Base-by-base conservation (phyloP, 2,888 invertebrate species). In the Gryllus longicercus region DNA sequence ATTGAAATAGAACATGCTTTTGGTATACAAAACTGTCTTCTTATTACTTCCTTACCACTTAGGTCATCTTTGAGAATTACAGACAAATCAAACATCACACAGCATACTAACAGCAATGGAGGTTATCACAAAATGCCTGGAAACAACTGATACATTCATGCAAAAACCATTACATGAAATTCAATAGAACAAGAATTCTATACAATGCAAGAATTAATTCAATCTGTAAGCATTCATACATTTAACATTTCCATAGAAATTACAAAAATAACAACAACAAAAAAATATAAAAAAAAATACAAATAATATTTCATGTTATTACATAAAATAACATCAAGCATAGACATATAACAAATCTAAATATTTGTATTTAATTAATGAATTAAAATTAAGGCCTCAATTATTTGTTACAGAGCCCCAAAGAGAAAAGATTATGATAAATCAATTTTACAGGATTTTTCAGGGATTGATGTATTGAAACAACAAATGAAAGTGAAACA, bases 141-240 rank as follows among this genome's bases (percentile, higher is more conserved):
- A 63, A 63, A n/a, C n/a, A 63, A 63, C 63, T 63, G 16, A 63
- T 63, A 63, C 63, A 63, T 63, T 63, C 63, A 63, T 63, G 63
- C 63, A 63, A 63, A 63, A 63, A 38, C 38, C 38, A 38, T 63
- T n/a, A 63, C 63, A 63, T 63, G 16, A 63, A 14, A 63, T 63
- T 63, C 63, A 63, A 18, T 63, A 14, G n/a, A 63, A 18, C n/a
- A 63, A 14, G 63, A 63, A 63, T n/a, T 18, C 63, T 63, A 63
- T 63, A 38, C 63, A 63, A 63, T 63, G 63, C 63, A 63, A 14
- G n/a, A 63, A 63, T 63, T 63, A 63, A n/a, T 14, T 14, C 63
- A 63, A n/a, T 63, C 38, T 38, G 38, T 38, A 38, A 63, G 63
- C 63, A 63, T 63, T n/a, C 63, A 63, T n/a, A 63, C 63, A 63